Evolutionary conservation across 2,113 vertebrate species (phyloP), one percentile per base, ranked within the genome.

Genomic region (Oenanthe oenanthe): DNA sequence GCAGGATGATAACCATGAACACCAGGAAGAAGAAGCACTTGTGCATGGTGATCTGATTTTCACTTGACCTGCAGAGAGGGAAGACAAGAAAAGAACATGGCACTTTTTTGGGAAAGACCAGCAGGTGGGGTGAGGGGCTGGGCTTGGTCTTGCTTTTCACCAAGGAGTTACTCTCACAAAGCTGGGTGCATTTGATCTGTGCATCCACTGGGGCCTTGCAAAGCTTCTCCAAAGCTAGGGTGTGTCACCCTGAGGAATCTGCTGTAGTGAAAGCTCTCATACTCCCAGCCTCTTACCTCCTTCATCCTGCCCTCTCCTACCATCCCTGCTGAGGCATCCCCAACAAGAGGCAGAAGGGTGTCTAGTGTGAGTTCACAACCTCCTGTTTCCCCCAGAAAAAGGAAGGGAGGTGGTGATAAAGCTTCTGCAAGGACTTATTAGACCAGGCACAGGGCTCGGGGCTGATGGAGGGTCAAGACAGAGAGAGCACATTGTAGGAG

Each of bases 1-100:
- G 99, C 92, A 99, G 98, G 93, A 99, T 98, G 97, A 99, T 98
- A 84, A 99, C 99, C 99, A 99, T 99, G 96, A 99, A 99, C 74
- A 99, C 98, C 95, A 99, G 96, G 75, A 99, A 98, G 82, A 99
- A 97, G 92, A 99, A 99, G 95, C 99, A 99, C 93, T 99, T 99
- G 97, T 99, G 98, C 98, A 99, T 99, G 12, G 99, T 99, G 70
- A 98, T 97, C 96, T 99, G 98, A 95, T 99, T 99, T 97, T 99
- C 98, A 95, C 94, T 98, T 2, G 99, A 99, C 86, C 99, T 99
- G 95, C 20, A 73, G 79, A 88, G 88, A 91, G 25, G 38, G 6
- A 21, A 94, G 22, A 51, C 32, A 92, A 82, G n/a, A 60, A 65
- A 57, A 97, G 20, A 93, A 60, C 2, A 2, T n/a, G 47, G 61